Evolutionary conservation across 2,113 vertebrate species (phyloP), one percentile per base, ranked within the genome.

Genomic region (Sinocyclocheilus maitianheensis): DNA sequence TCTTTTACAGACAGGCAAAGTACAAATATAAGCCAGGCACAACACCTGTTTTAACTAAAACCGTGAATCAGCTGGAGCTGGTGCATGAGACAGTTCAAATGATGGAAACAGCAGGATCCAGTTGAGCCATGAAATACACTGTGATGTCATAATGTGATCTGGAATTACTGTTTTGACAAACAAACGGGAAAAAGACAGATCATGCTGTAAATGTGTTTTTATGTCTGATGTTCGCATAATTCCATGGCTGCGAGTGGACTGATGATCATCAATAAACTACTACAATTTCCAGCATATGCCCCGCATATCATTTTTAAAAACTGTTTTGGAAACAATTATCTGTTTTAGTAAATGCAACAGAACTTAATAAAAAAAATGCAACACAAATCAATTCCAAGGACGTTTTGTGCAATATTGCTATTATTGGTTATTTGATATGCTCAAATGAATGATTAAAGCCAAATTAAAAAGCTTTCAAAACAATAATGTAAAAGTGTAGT

Each of bases 21-120:
- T 95, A 95, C 76, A 95, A 86, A 37, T 95, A 93, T 85, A 84
- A 75, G 3, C 78, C 89, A 5, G 93, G 94, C 2, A 93, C 94
- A 0, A 95, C 94, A 1, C 14, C 92, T 3, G 77, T 95, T 12
- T 83, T 95, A 74, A 91, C 84, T 11, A 86, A 95, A 87, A 93
- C 90, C n/a, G 88, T 93, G 0, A 84, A 90, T 62, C 92, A 89
- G 0, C 53, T 95, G 51, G 91, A 94, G 72, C 81, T 94, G 89
- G 91, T 95, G 0, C 67, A 92, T 4, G 93, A 95, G 86, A 88
- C 22, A 0, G 90, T 95, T 86, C 91, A 93, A 74, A 81, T 20
- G 85, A 94, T 94, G 94, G 93, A 94, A 0, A 93, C 90, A 4
- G 89, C 89, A 18, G 58, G 13, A 65, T 79, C 77, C 30, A 79